Conservation (phyloP, 2,113 vertebrate species). For the Perca flavescens region DNA sequence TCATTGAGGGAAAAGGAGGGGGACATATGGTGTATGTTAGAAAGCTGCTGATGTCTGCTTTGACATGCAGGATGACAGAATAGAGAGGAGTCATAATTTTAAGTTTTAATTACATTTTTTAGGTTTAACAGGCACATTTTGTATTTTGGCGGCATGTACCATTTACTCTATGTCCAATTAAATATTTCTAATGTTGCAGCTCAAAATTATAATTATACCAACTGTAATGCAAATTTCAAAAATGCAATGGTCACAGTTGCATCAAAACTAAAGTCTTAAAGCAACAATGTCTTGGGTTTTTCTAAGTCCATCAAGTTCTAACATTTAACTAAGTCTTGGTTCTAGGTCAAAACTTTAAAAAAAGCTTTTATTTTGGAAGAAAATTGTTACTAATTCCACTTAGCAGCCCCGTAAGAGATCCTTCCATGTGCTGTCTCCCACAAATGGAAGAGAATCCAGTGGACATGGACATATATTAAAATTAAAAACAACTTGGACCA, state of each 20-base stretch:
- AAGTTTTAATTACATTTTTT: background rate
- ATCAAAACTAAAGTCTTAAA: conserved; percentile 1
- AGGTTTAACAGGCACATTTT: background rate
- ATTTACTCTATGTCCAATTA: background rate
- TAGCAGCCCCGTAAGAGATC: conserved; percentile 19
- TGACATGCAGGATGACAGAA: conserved; percentile 27
- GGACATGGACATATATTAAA: conserved; percentile 63
- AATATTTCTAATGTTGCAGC: background rate
- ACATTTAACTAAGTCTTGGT: background rate
- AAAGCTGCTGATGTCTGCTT: conserved; percentile 7
- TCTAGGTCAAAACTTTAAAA: background rate
- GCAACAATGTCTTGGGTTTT: background rate
- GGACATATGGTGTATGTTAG: conserved; percentile 17
- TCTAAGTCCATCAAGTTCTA: background rate
- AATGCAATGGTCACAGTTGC: background rate
- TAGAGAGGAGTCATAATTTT: conserved; percentile 19
- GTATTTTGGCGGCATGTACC: background rate
- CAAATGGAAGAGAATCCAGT: conserved; percentile 31
- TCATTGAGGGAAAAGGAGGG: conserved; percentile 56
- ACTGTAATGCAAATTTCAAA: background rate
- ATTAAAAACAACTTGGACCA: conserved; percentile 72
- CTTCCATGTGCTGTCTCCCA: background rate
- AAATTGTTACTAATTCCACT: conserved; percentile 17
- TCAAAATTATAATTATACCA: background rate
- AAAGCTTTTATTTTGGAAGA: conserved; percentile 15